A percentile compares a stretch with the other conserved stretches of the same genome.
Conservation (phyloP, 1,140 invertebrate species). For the Neotoxoptera formosana region DNA sequence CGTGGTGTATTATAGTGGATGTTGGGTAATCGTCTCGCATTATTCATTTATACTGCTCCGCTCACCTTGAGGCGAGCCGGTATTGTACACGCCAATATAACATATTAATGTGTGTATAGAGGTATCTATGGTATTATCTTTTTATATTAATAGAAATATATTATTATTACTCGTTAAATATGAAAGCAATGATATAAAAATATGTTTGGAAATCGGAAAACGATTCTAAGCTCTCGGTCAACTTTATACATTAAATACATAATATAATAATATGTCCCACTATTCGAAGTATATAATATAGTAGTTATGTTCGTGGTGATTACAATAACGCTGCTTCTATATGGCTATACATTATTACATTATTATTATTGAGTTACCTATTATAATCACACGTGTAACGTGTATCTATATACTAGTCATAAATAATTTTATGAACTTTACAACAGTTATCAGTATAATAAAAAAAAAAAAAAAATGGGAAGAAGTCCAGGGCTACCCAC, state of each 20-base stretch:
- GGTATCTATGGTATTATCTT: not conserved
- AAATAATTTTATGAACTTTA: no score
- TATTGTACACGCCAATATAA: slow-evolving; percentile 3
- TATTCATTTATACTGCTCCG: not conserved
- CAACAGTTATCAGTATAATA: no score
- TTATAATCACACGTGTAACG: no score
- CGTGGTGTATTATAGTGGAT: not conserved
- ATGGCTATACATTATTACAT: no score
- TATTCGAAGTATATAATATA: no score
- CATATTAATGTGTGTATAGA: not conserved
- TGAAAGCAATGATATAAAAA: not conserved
- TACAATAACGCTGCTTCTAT: no score
- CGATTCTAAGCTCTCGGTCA: not conserved
- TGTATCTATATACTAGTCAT: no score
- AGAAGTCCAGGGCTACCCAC: no score
- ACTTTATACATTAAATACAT: not conserved
- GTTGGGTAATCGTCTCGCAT: not conserved
- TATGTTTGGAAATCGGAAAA: not conserved
- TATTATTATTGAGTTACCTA: no score
- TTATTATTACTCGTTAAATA: not conserved
- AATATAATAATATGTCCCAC: no score
- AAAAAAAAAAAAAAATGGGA: no score
- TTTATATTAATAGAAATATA: not conserved
- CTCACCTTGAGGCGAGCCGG: not conserved
- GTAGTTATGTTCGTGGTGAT: no score